Conservation (phyloP, 2,113 vertebrate genomes). For the Hydrolagus affinis region DNA sequence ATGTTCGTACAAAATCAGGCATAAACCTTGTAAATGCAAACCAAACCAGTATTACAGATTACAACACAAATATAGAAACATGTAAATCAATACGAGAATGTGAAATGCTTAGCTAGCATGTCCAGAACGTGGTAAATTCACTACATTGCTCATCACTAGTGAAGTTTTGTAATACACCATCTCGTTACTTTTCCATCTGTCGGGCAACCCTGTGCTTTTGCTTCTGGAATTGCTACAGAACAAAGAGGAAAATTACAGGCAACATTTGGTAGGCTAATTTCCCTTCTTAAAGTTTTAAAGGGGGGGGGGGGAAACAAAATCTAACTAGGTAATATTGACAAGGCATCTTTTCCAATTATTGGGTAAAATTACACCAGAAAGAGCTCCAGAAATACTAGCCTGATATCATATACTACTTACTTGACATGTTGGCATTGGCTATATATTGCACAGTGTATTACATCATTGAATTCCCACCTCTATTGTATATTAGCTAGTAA, state of each 20-base stretch:
- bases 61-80: conserved; percentile 63
- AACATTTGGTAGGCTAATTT: conserved; percentile 8
- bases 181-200: neutral
- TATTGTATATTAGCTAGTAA: neutral
- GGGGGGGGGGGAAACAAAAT: neutral
- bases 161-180: neutral
- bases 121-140: conserved; percentile 20
- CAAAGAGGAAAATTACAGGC: conserved; percentile 2
- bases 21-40: conserved; percentile 62
- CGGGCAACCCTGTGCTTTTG: neutral
- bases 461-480: conserved; percentile 4
- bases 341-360: neutral
- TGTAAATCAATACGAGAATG: conserved; percentile 53
- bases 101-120: conserved; percentile 19
- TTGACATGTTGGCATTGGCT: neutral
- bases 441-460: conserved; percentile 16
- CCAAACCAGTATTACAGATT: conserved; percentile 49
- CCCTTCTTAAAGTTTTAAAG: neutral
- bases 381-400: neutral
- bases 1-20: conserved; percentile 77
- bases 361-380: neutral
- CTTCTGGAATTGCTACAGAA: neutral
- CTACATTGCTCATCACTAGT: neutral
- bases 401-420: neutral
- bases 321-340: neutral